These are phyloP conservation scores for Falco berigora DNA, from an alignment of 2,797 vertebrate species.

Conservation along the genomic window DNA sequence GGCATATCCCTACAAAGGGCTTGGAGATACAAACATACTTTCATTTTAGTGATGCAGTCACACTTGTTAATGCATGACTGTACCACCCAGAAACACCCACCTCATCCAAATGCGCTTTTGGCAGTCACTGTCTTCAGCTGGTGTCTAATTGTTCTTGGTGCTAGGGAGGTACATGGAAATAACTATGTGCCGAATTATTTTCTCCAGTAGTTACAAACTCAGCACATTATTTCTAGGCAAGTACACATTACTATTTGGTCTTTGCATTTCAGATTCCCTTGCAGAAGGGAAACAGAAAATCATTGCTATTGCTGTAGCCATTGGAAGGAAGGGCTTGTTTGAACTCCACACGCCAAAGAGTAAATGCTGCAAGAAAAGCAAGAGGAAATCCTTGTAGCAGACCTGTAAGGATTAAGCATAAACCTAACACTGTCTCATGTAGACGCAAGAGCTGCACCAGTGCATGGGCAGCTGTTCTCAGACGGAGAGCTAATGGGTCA, in stretches of 20 bases:
- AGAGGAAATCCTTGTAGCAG: neutral
- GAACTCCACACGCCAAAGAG: neutral
- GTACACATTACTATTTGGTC: neutral
- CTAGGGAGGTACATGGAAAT: neutral
- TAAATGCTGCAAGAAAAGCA: neutral
- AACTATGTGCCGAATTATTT: neutral
- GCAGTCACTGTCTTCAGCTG: slow-evolving; percentile 42
- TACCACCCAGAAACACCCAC: slow-evolving; percentile 50
- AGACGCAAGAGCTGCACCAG: neutral
- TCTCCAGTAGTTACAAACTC: slow-evolving; percentile 32
- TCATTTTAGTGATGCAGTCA: slow-evolving; percentile 5
- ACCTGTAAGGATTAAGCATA: neutral
- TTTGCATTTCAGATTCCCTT: neutral
- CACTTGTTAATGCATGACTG: slow-evolving; percentile 24
- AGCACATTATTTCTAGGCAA: neutral
- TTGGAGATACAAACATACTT: neutral
- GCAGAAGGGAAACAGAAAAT: neutral
- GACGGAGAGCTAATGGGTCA: neutral
- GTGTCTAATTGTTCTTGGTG: slow-evolving; percentile 10
- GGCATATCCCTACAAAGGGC: neutral
- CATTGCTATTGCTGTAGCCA: accelerated
- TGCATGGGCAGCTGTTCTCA: neutral
- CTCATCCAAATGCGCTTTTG: slow-evolving; percentile 44
- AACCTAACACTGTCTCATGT: neutral
- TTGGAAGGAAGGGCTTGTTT: neutral